phyloP scores from a whole-genome alignment of 2,888 invertebrate species.

The Mythimna albipuncta region DNA sequence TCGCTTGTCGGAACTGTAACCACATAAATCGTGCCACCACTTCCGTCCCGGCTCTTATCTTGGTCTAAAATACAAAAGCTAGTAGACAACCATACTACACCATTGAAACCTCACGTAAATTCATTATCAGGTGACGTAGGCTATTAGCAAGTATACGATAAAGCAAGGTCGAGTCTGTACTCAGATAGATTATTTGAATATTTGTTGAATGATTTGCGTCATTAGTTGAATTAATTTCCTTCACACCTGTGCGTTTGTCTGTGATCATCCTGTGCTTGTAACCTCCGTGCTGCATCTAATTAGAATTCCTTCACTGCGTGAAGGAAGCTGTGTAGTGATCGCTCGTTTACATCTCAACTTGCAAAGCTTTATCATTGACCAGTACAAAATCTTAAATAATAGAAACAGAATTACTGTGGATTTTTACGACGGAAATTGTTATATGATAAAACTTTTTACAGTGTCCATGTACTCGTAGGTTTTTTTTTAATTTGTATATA shows the following conservation, averaged over 20 bases:
- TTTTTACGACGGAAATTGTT: no score
- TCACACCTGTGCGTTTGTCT: conserved; percentile 1
- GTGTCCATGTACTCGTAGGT: neutral
- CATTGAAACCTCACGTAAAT: conserved; percentile 34
- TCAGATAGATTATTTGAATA: conserved; percentile 32
- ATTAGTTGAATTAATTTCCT: conserved; percentile 9
- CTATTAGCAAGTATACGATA: conserved; percentile 71
- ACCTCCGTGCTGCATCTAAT: no score
- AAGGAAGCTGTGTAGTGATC: neutral
- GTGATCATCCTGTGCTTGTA: no score
- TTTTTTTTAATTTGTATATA: no score
- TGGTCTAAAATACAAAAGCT: conserved; percentile 16
- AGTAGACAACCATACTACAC: neutral
- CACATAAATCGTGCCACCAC: conserved; percentile 24
- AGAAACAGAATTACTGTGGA: no score
- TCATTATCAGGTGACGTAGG: conserved; percentile 62
- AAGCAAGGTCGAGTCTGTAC: conserved; percentile 68
- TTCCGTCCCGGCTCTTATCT: conserved; percentile 43
- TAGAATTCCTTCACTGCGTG: neutral
- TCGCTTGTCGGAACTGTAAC: conserved; percentile 27
- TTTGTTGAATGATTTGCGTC: conserved; percentile 13
- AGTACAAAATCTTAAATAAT: no score
- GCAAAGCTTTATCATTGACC: neutral
- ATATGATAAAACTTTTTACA: no score
- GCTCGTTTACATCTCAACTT: neutral